phyloP scores from a whole-genome alignment of 30 jellyfish, hydroid and myxozoan species.

The Cassiopea xamachana region DNA sequence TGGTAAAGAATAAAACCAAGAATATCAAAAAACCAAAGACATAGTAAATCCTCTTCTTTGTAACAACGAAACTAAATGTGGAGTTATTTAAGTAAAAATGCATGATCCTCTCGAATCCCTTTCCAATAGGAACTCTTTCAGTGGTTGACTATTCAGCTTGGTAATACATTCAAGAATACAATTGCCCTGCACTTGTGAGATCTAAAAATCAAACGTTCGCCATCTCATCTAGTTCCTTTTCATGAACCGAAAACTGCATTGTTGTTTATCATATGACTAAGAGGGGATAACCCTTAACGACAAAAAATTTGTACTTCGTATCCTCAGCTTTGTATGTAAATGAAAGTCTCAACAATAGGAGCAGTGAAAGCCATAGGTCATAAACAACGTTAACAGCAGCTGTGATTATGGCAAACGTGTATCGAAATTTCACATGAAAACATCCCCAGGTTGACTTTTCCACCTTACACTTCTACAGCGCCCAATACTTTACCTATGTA shows the following conservation, averaged over 20 bases:
- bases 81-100: background rate
- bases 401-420: background rate
- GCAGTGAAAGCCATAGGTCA: background rate
- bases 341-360: background rate
- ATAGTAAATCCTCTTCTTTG: constrained; percentile 33
- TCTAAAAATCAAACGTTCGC: background rate
- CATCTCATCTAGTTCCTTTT: background rate
- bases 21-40: constrained; percentile 27
- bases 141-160: background rate
- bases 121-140: no score
- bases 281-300: constrained; percentile 13
- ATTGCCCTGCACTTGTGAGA: background rate
- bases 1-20: constrained; percentile 27
- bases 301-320: background rate
- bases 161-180: background rate
- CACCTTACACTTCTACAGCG: no score
- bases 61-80: constrained; percentile 1
- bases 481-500: no score
- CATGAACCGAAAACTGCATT: background rate
- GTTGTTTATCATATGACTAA: constrained; percentile 26
- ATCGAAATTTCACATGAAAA: no score
- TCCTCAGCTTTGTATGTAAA: constrained; percentile 4
- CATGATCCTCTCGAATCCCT: background rate
- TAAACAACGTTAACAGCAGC: background rate
- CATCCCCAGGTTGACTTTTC: no score